phyloP scores from a whole-genome alignment of 2,113 vertebrate genomes.

The Heterotilapia buettikoferi region DNA sequence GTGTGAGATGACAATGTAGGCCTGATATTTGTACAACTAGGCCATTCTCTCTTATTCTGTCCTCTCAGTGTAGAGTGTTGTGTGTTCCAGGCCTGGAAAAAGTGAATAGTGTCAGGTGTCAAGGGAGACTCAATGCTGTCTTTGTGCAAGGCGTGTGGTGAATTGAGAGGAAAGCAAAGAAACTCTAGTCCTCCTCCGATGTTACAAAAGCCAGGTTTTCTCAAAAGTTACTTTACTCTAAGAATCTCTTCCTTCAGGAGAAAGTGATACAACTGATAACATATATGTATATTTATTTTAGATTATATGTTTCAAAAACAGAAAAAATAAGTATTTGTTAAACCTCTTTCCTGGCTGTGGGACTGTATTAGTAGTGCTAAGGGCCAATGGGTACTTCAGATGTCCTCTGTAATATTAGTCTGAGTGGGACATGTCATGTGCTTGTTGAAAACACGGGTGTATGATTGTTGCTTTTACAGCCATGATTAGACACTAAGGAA shows the following conservation, averaged over 20 bases:
- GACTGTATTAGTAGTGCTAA: not conserved
- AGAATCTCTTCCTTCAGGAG: not conserved
- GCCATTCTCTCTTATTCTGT: conserved; percentile 48
- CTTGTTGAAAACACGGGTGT: not conserved
- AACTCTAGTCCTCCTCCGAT: conserved; percentile 29
- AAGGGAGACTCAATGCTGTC: conserved; percentile 56
- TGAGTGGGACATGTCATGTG: not conserved
- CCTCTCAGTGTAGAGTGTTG: conserved; percentile 22
- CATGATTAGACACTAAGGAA: not conserved
- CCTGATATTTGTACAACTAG: conserved; percentile 67
- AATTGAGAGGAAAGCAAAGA: conserved; percentile 25
- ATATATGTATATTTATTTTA: not conserved
- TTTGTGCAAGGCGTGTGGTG: conserved; percentile 60
- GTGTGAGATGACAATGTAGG: conserved; percentile 53
- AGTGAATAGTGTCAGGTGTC: conserved; percentile 73
- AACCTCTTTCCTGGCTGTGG: not conserved
- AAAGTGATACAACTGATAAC: not conserved
- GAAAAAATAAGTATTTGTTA: not conserved
- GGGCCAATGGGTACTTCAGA: not conserved
- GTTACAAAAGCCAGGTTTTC: conserved; percentile 34
- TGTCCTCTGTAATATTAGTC: not conserved
- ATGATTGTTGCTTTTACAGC: not conserved
- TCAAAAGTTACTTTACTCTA: not conserved
- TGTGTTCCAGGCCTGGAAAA: conserved; percentile 49
- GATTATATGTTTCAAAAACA: not conserved